These are phyloP conservation scores for Drosophila cardini DNA, from an alignment of 1,140 invertebrate genomes.

Conservation along the genomic window DNA sequence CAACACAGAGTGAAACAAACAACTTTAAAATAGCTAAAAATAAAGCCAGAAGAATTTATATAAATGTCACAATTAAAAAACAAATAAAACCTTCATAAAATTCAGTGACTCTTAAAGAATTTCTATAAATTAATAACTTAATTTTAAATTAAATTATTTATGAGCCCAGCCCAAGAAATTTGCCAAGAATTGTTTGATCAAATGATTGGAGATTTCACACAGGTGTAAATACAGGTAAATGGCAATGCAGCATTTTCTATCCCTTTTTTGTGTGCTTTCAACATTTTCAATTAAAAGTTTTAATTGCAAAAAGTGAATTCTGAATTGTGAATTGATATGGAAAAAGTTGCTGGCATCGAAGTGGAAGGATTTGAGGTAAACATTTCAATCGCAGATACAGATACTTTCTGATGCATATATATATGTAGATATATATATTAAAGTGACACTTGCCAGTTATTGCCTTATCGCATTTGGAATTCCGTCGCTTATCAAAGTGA, in stretches of 20 bases:
- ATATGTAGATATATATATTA: too few species aligned
- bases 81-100: neutral
- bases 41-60: neutral
- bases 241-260: neutral
- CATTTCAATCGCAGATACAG: neutral
- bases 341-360: neutral
- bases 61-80: slow-evolving; percentile 1
- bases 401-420: neutral
- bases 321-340: too few species aligned
- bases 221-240: neutral
- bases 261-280: slow-evolving; percentile 24
- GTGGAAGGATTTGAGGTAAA: slow-evolving; percentile 3
- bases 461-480: slow-evolving; percentile 15
- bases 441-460: slow-evolving; percentile 3
- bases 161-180: slow-evolving; percentile 1
- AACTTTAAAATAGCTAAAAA: slow-evolving; percentile 21
- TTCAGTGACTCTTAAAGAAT: slow-evolving; percentile 1
- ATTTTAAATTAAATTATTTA: slow-evolving; percentile 2
- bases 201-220: slow-evolving; percentile 35
- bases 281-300: slow-evolving; percentile 76
- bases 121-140: neutral
- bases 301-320: slow-evolving; percentile 57
- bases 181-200: slow-evolving; percentile 6
- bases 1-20: slow-evolving; percentile 26
- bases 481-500: slow-evolving; percentile 25